Evolutionary conservation across 2,113 vertebrate species (phyloP).

Genomic region (Ciconia stormi): DNA sequence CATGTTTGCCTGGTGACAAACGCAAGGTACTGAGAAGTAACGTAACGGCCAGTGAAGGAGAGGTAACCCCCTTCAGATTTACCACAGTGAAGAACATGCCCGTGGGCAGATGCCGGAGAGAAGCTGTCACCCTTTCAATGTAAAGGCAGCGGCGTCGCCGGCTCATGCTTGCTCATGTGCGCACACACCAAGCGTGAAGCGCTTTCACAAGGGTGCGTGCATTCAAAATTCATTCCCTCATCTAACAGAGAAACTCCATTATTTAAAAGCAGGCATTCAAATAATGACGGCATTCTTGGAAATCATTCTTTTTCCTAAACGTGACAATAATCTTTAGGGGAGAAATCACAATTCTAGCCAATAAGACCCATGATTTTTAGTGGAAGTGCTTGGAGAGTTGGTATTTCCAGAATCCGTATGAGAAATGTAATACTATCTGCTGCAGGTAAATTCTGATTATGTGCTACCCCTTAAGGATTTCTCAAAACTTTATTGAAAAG

Average conservation of each 20-base stretch:
- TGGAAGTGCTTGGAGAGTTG: neutral
- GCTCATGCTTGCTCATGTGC: neutral
- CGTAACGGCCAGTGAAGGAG: neutral
- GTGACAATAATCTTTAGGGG: neutral
- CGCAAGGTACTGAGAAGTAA: neutral
- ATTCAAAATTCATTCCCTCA: neutral
- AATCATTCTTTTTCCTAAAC: neutral
- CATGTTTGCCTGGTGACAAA: neutral
- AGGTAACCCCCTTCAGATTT: neutral
- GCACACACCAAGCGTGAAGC: neutral
- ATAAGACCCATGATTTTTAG: neutral
- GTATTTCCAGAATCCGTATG: neutral
- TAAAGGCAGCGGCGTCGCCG: too few relatives aligned
- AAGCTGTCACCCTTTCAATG: neutral
- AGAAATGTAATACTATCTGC: neutral
- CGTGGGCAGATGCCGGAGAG: neutral
- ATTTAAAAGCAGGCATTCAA: neutral
- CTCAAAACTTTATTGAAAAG: neutral
- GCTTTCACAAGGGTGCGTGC: fast-evolving
- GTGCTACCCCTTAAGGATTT: neutral
- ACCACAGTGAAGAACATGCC: neutral
- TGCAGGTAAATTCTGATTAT: neutral
- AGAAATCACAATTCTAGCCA: neutral
- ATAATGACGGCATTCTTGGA: neutral
- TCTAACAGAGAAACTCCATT: neutral